Conservation (phyloP, 2,888 invertebrate genomes). For the Yponomeuta sedellus region DNA sequence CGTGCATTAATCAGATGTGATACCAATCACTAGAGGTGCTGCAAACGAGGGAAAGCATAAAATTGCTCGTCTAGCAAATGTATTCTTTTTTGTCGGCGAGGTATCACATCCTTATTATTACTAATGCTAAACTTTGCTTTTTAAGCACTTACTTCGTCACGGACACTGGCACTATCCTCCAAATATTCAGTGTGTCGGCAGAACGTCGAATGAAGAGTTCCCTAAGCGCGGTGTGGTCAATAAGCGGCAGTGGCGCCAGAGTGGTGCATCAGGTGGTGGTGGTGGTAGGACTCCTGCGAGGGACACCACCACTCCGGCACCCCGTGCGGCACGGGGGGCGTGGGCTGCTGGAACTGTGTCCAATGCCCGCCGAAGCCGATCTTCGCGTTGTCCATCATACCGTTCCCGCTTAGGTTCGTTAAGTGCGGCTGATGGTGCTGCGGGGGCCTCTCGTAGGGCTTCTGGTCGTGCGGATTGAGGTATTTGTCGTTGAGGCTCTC, state of each 20-base stretch:
- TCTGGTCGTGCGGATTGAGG: constrained; percentile 67
- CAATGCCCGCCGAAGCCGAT: constrained; percentile 84
- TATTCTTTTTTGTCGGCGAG: too few species aligned
- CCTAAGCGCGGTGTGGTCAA: constrained; percentile 79
- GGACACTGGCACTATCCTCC: background rate
- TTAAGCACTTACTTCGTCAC: background rate
- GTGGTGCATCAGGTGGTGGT: constrained; percentile 80
- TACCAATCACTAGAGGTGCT: too few species aligned
- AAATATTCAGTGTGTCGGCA: constrained; percentile 19
- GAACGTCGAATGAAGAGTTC: constrained; percentile 67
- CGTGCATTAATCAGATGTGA: constrained; percentile 26
- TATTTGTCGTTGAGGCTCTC: constrained; percentile 73
- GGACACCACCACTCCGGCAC: constrained; percentile 74
- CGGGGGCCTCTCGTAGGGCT: constrained; percentile 84
- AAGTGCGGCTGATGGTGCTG: constrained; percentile 54
- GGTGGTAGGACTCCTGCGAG: constrained; percentile 68
- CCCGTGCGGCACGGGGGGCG: constrained; percentile 78
- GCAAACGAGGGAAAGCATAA: too few species aligned
- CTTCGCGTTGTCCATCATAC: constrained; percentile 68
- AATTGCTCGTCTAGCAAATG: too few species aligned
- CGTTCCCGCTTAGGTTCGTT: constrained; percentile 78
- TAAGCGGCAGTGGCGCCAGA: constrained; percentile 85
- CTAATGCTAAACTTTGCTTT: too few species aligned
- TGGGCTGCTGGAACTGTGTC: constrained; percentile 80
- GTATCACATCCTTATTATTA: too few species aligned